Evolutionary conservation across 1,140 invertebrate species (phyloP), one percentile per base, ranked within the genome.

Genomic region (Andricus grossulariae): DNA sequence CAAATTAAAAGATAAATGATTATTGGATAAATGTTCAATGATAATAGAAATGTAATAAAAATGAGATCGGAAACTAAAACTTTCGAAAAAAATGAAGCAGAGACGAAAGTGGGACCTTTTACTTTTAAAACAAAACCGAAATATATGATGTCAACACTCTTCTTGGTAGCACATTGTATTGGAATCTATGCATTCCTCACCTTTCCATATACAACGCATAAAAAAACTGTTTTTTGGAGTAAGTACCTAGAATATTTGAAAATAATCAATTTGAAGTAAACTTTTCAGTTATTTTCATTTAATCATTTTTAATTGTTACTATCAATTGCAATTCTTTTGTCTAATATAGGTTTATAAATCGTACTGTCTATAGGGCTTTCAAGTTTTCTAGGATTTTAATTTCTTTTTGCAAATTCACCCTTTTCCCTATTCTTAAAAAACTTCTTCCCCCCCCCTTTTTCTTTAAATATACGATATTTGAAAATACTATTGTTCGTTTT

Each of bases 141-240:
- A 57, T 57, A 57, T 57, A 5, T 57, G 12, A 25, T 25, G 19
- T 25, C 55, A 25, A 57, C 19, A 25, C 19, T 12, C 12, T 13
- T 25, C 13, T 13, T 57, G 11, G 12, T 57, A 25, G 55, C 19
- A 21, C 25, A 57, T 57, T 25, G 21, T 57, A 0, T 25, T 25
- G 25, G 19, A 25, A 25, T 57, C 1, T 57, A 57, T 57, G 55
- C 19, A 57, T 21, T 57, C 21, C 25, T 57, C 21, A 57, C 19
- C 13, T 57, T 57, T 25, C 55, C 55, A 13, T 57, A 57, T 57
- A 57, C 21, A 25, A 25, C 19, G 55, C 13, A 18, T 12, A 25
- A 25, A 21, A 57, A 25, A 8, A 57, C 55, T 57, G 25, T 57
- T 57, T 21, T 25, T 18, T 57, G 55, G 55, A 57, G 55, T 57